These are phyloP conservation scores for Lysandra coridon DNA, from an alignment of 2,888 invertebrate species.

Conservation along the genomic window DNA sequence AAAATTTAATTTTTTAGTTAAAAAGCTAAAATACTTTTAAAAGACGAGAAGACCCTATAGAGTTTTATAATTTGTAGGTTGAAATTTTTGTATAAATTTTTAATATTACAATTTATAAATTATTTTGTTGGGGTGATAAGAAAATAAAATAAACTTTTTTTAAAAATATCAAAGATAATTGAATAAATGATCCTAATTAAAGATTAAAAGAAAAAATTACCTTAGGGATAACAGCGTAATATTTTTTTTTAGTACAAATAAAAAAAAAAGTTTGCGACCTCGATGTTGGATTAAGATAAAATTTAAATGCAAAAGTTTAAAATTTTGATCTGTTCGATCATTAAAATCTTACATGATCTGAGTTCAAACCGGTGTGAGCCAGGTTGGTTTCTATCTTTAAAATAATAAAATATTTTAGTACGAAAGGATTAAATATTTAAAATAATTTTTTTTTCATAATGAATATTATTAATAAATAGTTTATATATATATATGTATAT, in stretches of 20 bases:
- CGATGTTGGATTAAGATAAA: conserved; percentile 93
- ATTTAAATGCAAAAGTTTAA: conserved; percentile 84
- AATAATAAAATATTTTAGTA: conserved; percentile 83
- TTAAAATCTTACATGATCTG: conserved; percentile 93
- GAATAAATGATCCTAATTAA: conserved; percentile 78
- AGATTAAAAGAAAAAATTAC: conserved; percentile 87
- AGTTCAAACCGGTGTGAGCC: conserved; percentile 93
- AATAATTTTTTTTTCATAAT: conserved; percentile 74
- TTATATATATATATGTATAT: too few relatives aligned
- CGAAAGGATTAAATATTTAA: conserved; percentile 86
- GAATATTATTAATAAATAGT: too few relatives aligned
- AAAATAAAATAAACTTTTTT: too few relatives aligned
- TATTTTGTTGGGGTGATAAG: too few relatives aligned
- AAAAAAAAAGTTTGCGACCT: conserved; percentile 89
- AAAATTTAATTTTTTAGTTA: too few relatives aligned
- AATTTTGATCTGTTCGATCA: conserved; percentile 90
- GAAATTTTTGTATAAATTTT: too few relatives aligned
- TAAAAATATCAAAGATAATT: conserved; percentile 58
- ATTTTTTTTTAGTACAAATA: conserved; percentile 87
- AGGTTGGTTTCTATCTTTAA: conserved; percentile 92
- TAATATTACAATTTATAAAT: too few relatives aligned
- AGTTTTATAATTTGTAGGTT: too few relatives aligned
- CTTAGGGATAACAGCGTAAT: conserved; percentile 93
- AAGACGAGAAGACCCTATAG: too few relatives aligned
- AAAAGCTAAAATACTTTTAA: too few relatives aligned